A percentile compares a stretch with the other conserved stretches of the same genome.
phyloP scores from a whole-genome alignment of 2,797 vertebrate genomes.

The Rhyacichthys aspro region DNA sequence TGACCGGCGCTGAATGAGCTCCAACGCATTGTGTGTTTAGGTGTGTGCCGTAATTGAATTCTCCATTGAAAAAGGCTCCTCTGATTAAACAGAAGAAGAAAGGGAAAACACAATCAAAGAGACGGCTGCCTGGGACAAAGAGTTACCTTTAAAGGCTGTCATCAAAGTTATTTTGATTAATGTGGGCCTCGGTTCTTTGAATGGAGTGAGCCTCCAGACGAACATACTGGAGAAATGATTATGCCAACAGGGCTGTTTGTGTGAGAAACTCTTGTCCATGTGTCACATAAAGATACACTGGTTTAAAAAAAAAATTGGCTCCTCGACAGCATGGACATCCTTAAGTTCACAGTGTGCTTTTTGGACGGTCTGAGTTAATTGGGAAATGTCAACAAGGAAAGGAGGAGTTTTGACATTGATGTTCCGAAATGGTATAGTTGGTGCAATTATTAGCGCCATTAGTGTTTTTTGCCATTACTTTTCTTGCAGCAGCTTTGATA shows the following conservation, averaged over 20 bases:
- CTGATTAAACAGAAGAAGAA: conserved; percentile 77
- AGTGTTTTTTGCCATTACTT: too few relatives aligned
- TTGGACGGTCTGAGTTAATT: too few relatives aligned
- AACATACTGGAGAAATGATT: conserved; percentile 24
- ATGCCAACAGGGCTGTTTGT: conserved; percentile 14
- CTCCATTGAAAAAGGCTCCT: conserved; percentile 75
- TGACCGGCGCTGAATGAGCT: conserved; percentile 65
- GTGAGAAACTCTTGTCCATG: conserved; percentile 19
- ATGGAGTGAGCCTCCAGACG: conserved; percentile 9
- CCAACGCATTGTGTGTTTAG: conserved; percentile 79
- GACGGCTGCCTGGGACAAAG: conserved; percentile 69
- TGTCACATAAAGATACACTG: conserved; percentile 15
- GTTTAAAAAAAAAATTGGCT: background rate
- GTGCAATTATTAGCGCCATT: too few relatives aligned
- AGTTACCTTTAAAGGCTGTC: conserved; percentile 67
- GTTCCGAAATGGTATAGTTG: too few relatives aligned
- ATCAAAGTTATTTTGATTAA: conserved; percentile 68
- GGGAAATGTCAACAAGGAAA: too few relatives aligned
- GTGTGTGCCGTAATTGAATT: conserved; percentile 80
- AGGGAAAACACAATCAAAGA: conserved; percentile 71
- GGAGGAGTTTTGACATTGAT: too few relatives aligned
- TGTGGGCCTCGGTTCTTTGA: conserved; percentile 41
- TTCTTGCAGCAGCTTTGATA: too few relatives aligned
- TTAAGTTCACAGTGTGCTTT: too few relatives aligned
- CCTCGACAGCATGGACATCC: background rate